phyloP scores from a whole-genome alignment of 2,797 vertebrate species.

The Rhinophrynus dorsalis region DNA sequence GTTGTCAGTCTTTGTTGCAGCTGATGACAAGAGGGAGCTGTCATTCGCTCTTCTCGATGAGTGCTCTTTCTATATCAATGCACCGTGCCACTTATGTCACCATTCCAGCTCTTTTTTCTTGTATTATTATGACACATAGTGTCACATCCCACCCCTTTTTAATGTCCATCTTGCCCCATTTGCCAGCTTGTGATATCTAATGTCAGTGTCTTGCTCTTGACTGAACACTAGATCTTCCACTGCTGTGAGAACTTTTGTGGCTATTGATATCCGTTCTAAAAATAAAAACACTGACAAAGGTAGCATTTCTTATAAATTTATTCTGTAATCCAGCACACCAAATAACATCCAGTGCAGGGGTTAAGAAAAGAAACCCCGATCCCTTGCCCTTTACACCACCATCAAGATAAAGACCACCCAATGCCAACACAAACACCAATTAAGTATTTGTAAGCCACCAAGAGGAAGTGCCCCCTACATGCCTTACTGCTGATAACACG shows the following conservation, averaged over 20 bases:
- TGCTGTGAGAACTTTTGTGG: background rate
- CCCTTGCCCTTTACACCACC: slow-evolving; percentile 28
- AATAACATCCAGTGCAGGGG: slow-evolving; percentile 41
- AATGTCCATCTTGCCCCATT: too few relatives aligned
- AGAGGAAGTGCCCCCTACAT: background rate
- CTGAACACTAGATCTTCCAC: background rate
- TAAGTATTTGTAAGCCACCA: slow-evolving; percentile 10
- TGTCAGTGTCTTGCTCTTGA: too few relatives aligned
- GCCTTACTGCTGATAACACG: too few relatives aligned
- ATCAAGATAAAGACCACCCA: slow-evolving; percentile 33
- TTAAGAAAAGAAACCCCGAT: slow-evolving; percentile 37
- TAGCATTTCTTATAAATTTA: slow-evolving; percentile 45
- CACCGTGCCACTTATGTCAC: too few relatives aligned
- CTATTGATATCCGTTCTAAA: background rate
- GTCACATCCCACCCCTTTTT: too few relatives aligned
- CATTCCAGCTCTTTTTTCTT: too few relatives aligned
- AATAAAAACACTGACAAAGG: slow-evolving; percentile 21
- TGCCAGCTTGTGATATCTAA: too few relatives aligned
- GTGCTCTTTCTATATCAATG: too few relatives aligned
- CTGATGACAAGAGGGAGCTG: too few relatives aligned
- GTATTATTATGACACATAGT: too few relatives aligned
- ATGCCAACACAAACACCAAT: slow-evolving; percentile 37
- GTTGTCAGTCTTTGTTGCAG: too few relatives aligned
- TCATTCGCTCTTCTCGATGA: too few relatives aligned
- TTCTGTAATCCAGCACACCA: slow-evolving; percentile 47